Base-by-base conservation (phyloP, 2,797 vertebrate genomes). In the Coreius guichenoti region DNA sequence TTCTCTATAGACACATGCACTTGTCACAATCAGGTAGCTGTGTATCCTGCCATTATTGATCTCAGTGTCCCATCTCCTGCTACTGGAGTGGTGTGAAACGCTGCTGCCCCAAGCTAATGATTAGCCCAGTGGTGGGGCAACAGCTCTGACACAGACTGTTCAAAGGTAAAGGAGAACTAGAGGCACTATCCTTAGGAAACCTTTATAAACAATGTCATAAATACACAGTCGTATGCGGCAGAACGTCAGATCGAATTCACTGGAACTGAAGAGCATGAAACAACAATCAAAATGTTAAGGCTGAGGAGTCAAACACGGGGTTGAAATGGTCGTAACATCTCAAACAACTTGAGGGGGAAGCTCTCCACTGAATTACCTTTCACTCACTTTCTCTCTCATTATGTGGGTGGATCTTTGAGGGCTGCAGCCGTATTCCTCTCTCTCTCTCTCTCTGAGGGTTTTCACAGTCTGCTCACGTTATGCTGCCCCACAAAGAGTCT, bases 381-480 rank as follows among this genome's bases (percentile, higher is more conserved):
- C 72, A 63, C 83, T 80, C 58, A 47, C 84, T 82, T 86, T 86
- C 89, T 89, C 86, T 87, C 86, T 84, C 84, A 78, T 86, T 72
- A 90, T 84, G 90, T 83, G 81, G 87, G 90, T 91, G 47, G 89
- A 88, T 74, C 36, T 43, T 90, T 89, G 85, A 90, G 92, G 91
- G 88, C 90, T 93, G 89, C 80, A 88, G 89, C 88, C 90, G 9
- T 31, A 29, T 73, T 80, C 7, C 39, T 58, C 86, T 67, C 90
- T 92, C 92, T 92, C 90, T 92, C 87, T 90, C 91, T 89, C 92
- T 93, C 90, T 89, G 87, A 92, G 90, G 61, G 23, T 78, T 86
- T 89, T 88, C 82, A 67, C 74, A 87, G 86, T 84, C 91, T 91
- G 91, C 90, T 88, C 51, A 86, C 82, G 91, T 93, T 94, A 93